These are phyloP conservation scores for Polyommatus icarus DNA, from an alignment of 2,888 invertebrate genomes.

Conservation along the genomic window DNA sequence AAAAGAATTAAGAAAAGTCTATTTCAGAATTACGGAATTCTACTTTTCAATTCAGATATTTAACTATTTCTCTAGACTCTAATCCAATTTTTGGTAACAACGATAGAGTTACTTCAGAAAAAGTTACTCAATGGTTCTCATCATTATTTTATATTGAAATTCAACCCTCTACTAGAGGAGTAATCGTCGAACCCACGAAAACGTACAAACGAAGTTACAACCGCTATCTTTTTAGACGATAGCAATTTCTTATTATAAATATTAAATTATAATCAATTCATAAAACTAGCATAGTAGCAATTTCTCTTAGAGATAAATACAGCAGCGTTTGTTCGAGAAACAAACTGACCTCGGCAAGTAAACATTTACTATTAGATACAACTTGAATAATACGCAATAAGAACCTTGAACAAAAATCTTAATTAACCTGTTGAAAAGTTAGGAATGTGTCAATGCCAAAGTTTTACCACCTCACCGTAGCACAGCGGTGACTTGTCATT, in stretches of 20 bases:
- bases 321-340: slow-evolving; percentile 1
- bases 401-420: slow-evolving; percentile 23
- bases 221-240: too few relatives aligned
- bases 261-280: too few relatives aligned
- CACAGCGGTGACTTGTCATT: not conserved
- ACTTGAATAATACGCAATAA: slow-evolving; percentile 24
- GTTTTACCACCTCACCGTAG: not conserved
- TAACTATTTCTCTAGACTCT: too few relatives aligned
- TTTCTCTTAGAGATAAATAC: slow-evolving; percentile 6
- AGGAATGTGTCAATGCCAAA: slow-evolving; percentile 30
- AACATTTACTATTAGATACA: slow-evolving; percentile 26
- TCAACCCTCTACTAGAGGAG: too few relatives aligned
- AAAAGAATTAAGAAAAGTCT: too few relatives aligned
- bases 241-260: too few relatives aligned
- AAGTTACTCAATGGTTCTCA: not conserved
- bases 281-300: not conserved
- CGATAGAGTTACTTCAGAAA: not conserved
- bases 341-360: not conserved
- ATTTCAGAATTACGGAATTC: too few relatives aligned
- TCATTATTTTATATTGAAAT: not conserved
- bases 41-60: too few relatives aligned
- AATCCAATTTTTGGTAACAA: not conserved
- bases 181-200: too few relatives aligned
- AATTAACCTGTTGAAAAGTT: slow-evolving; percentile 29
- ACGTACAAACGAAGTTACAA: too few relatives aligned